Percentiles rank a stretch among this genome's conserved stretches.
phyloP scores from a whole-genome alignment of 2,113 vertebrate species.

The Eretmochelys imbricata region DNA sequence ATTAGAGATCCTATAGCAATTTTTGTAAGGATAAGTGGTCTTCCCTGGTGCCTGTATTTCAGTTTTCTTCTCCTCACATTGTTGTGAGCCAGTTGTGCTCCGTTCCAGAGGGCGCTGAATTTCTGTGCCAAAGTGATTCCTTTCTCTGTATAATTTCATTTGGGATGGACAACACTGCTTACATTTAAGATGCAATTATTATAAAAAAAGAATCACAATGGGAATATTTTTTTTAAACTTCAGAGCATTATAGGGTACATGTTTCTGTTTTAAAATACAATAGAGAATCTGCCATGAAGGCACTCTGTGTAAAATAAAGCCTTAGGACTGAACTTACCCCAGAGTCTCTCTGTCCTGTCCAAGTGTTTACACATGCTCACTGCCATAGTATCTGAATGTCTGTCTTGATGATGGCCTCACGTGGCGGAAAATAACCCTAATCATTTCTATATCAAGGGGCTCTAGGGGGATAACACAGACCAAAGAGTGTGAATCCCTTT shows the following conservation, averaged over 20 bases:
- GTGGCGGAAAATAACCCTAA: background rate
- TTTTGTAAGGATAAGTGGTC: background rate
- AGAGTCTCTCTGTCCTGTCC: background rate
- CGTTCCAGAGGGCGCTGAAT: background rate
- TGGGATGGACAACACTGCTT: background rate
- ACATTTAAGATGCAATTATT: background rate
- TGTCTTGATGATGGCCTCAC: background rate
- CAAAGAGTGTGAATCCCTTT: background rate
- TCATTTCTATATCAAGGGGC: background rate
- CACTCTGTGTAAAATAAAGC: slow-evolving; percentile 53
- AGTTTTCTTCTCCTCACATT: background rate
- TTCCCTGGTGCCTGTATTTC: slow-evolving; percentile 3
- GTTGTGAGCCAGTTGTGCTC: background rate
- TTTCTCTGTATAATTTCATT: background rate
- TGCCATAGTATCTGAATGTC: background rate
- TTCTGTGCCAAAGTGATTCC: slow-evolving; percentile 9
- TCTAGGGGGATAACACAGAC: background rate
- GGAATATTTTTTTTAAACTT: slow-evolving; percentile 45
- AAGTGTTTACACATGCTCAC: background rate
- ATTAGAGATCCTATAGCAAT: background rate
- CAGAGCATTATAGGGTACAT: background rate
- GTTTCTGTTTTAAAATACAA: slow-evolving; percentile 68
- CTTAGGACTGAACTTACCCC: background rate
- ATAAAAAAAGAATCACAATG: background rate
- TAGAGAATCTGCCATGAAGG: slow-evolving; percentile 40